These are phyloP conservation scores for Crocallis elinguaria DNA, from an alignment of 2,888 invertebrate genomes.

Conservation along the genomic window DNA sequence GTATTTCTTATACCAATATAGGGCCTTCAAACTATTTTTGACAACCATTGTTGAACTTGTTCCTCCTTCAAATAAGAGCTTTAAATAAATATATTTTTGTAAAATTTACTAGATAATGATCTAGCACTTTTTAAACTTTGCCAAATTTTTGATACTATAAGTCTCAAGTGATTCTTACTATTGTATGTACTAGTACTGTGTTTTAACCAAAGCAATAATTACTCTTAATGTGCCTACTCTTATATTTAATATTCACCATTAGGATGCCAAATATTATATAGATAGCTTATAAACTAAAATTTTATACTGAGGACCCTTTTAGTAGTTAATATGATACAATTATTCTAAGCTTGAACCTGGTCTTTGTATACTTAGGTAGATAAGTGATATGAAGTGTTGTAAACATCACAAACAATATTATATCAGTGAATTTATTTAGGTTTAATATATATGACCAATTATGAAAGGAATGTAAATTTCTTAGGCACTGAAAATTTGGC, in stretches of 20 bases:
- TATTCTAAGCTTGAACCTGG: too few species aligned
- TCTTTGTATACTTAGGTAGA: constrained; percentile 22
- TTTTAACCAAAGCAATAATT: constrained; percentile 84
- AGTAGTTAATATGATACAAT: too few species aligned
- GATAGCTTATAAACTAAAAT: constrained; percentile 42
- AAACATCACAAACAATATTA: constrained; percentile 25
- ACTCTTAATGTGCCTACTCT: constrained; percentile 78
- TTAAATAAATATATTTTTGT: constrained; percentile 74
- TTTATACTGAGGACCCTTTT: neutral
- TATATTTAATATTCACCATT: constrained; percentile 59
- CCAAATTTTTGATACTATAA: constrained; percentile 75
- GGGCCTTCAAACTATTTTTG: constrained; percentile 65
- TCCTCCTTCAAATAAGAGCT: constrained; percentile 69
- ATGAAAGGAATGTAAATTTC: neutral
- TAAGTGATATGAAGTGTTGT: constrained; percentile 17
- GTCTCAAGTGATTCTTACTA: constrained; percentile 72
- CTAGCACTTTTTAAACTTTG: constrained; percentile 67
- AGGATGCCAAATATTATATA: constrained; percentile 73
- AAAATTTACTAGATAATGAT: constrained; percentile 61
- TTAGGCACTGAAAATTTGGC: constrained; percentile 13
- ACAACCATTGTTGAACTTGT: constrained; percentile 59
- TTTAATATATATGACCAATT: neutral
- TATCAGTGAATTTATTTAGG: constrained; percentile 9
- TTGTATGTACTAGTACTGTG: constrained; percentile 65
- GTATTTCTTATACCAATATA: constrained; percentile 54